These are phyloP conservation scores for Thamnophis elegans DNA, from an alignment of 2,797 vertebrate genomes.

Conservation along the genomic window DNA sequence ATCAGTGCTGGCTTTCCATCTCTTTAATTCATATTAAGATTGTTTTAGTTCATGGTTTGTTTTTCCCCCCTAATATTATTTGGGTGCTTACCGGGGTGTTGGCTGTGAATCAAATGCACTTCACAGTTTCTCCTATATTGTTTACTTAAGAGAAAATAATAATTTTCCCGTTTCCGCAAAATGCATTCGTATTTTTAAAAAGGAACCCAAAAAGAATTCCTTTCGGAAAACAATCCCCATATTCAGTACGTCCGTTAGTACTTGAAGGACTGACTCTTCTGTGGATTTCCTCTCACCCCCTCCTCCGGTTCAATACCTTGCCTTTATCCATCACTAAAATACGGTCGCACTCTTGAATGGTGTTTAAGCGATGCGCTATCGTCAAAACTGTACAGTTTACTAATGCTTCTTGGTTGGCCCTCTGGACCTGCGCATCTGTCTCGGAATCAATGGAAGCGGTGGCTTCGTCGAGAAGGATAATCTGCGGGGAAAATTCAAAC, in stretches of 20 bases:
- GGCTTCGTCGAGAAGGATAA: slow-evolving; percentile 84
- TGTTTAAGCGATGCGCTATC: slow-evolving; percentile 84
- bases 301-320: slow-evolving; percentile 69
- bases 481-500: slow-evolving; percentile 62
- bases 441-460: slow-evolving; percentile 85
- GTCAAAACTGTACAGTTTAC: slow-evolving; percentile 79
- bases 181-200: background rate
- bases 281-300: background rate
- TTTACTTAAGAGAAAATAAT: background rate
- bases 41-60: background rate
- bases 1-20: background rate
- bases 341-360: slow-evolving; percentile 75
- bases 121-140: background rate
- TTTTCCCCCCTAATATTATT: background rate
- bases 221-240: background rate
- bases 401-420: slow-evolving; percentile 78
- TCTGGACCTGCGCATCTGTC: slow-evolving; percentile 83
- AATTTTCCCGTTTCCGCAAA: background rate
- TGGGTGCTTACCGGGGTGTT: background rate
- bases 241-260: background rate
- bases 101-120: background rate
- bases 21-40: background rate
- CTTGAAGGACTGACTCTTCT: background rate
- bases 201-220: background rate
- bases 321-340: slow-evolving; percentile 84